A percentile compares a stretch with the other conserved stretches of the same genome.
Evolutionary conservation across 2,888 invertebrate genomes (phyloP).

Genomic region (Chouioia cunea): DNA sequence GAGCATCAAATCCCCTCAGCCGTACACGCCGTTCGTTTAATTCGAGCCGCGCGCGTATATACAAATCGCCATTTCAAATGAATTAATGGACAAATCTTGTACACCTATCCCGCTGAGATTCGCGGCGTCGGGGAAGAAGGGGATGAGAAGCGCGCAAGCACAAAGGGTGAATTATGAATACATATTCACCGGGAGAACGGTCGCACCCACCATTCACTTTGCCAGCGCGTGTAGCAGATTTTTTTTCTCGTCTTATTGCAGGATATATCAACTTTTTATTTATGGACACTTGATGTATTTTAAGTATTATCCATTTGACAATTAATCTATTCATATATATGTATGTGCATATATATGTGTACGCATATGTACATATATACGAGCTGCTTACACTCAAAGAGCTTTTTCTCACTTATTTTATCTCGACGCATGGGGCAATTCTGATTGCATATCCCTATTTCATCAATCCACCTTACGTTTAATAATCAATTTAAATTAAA

Average conservation of each 20-base stretch:
- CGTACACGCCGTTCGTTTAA: not conserved
- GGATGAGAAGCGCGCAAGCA: slow-evolving; percentile 37
- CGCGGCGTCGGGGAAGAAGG: slow-evolving; percentile 30
- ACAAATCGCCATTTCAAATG: slow-evolving; percentile 34
- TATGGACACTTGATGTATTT: too few relatives aligned
- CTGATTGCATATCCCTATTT: too few relatives aligned
- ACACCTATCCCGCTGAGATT: slow-evolving; percentile 48
- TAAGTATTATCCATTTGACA: too few relatives aligned
- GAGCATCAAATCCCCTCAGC: not conserved
- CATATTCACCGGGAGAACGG: slow-evolving; percentile 46
- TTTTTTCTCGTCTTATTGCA: too few relatives aligned
- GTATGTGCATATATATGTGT: slow-evolving; percentile 18
- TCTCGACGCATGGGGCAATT: too few relatives aligned
- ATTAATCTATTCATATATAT: slow-evolving; percentile 1
- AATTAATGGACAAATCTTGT: slow-evolving; percentile 51
- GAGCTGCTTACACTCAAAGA: too few relatives aligned
- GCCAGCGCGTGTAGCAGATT: slow-evolving; percentile 2
- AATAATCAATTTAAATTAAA: too few relatives aligned
- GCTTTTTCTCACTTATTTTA: too few relatives aligned
- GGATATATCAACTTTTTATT: too few relatives aligned
- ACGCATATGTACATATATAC: too few relatives aligned
- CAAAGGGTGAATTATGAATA: slow-evolving; percentile 54
- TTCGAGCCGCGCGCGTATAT: not conserved
- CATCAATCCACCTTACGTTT: too few relatives aligned
- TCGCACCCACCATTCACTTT: slow-evolving; percentile 47